Evolutionary conservation across 2,888 invertebrate genomes (phyloP).

Genomic region (Sphaeridia pumilis): DNA sequence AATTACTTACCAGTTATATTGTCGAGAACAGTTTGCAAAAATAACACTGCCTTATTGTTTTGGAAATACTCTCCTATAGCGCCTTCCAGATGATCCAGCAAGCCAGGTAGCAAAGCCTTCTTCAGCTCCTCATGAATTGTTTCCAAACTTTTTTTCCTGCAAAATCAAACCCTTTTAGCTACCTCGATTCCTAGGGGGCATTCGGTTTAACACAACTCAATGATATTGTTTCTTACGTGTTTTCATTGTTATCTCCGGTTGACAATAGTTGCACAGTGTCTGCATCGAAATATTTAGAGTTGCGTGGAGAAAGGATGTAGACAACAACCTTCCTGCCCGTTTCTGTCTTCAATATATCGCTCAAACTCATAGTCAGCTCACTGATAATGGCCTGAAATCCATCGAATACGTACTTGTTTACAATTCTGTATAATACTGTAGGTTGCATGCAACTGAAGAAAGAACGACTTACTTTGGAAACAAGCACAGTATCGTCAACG

Average conservation of each 20-base stretch:
- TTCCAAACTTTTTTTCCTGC: constrained; percentile 8
- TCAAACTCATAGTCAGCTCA: constrained; percentile 54
- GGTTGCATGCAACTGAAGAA: no score
- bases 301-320: constrained; percentile 74
- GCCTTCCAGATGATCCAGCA: constrained; percentile 2
- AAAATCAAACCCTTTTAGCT: neutral
- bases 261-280: constrained; percentile 59
- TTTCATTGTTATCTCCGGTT: constrained; percentile 57
- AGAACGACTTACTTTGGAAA: constrained; percentile 55
- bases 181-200: neutral
- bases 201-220: neutral
- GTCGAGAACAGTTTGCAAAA: constrained; percentile 1
- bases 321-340: constrained; percentile 76
- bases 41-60: constrained; percentile 7
- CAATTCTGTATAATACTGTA: no score
- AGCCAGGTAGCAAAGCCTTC: neutral
- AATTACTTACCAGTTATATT: constrained; percentile 1
- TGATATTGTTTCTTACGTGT: constrained; percentile 40
- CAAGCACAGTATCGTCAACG: constrained; percentile 82
- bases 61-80: constrained; percentile 4
- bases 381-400: constrained; percentile 47
- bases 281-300: constrained; percentile 71
- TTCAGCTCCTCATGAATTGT: constrained; percentile 11
- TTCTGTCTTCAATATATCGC: constrained; percentile 59
- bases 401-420: no score